A percentile compares a stretch with the other conserved stretches of the same genome.
These are phyloP conservation scores for Thecophora atra DNA, from an alignment of 2,888 invertebrate genomes.

Conservation along the genomic window DNA sequence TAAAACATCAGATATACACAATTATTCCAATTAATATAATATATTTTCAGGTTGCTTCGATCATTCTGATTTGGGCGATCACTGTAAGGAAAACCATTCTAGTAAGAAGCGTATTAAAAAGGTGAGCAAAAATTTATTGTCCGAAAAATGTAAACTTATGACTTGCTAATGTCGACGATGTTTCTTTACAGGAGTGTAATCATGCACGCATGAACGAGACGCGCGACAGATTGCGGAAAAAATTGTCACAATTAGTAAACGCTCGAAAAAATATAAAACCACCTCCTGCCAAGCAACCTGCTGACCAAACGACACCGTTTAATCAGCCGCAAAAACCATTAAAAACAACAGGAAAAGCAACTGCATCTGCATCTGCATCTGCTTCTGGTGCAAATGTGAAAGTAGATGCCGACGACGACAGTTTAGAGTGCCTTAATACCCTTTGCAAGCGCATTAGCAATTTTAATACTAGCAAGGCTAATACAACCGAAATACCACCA, in stretches of 20 bases:
- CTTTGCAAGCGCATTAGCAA: slow-evolving; percentile 58
- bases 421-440: slow-evolving; percentile 57
- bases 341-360: slow-evolving; percentile 43
- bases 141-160: background rate
- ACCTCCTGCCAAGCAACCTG: slow-evolving; percentile 30
- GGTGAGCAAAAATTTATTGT: no score
- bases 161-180: background rate
- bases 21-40: background rate
- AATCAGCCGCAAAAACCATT: slow-evolving; percentile 43
- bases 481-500: slow-evolving; percentile 37
- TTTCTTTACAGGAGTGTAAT: slow-evolving; percentile 57
- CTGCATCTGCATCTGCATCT: slow-evolving; percentile 44
- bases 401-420: slow-evolving; percentile 55
- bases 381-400: slow-evolving; percentile 38
- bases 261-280: slow-evolving; percentile 58
- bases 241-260: slow-evolving; percentile 61
- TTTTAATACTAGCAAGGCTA: slow-evolving; percentile 37
- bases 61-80: slow-evolving; percentile 60
- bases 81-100: slow-evolving; percentile 64
- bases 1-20: slow-evolving; percentile 41
- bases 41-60: slow-evolving; percentile 55
- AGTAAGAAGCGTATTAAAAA: slow-evolving; percentile 63
- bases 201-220: slow-evolving; percentile 65
- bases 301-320: slow-evolving; percentile 36
- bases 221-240: slow-evolving; percentile 64